A percentile compares a stretch with the other conserved stretches of the same genome.
Evolutionary conservation across 2,797 vertebrate genomes (phyloP).

Genomic region (Triplophysa bombifrons): DNA sequence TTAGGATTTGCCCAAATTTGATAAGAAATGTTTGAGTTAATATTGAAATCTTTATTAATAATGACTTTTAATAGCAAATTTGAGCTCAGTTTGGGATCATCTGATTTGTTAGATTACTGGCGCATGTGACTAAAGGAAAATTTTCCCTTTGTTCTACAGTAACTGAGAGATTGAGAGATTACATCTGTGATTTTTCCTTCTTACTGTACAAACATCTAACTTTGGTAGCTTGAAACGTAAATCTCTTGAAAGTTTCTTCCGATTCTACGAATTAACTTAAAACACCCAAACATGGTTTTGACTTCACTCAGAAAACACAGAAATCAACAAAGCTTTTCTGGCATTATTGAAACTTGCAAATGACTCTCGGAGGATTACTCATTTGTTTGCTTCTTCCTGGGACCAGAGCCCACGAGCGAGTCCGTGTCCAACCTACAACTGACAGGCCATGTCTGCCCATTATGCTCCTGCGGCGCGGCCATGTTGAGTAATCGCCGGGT

Average conservation of each 20-base stretch:
- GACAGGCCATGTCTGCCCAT: constrained; percentile 38
- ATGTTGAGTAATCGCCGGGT: constrained; percentile 45
- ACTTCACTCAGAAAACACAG: constrained; percentile 35
- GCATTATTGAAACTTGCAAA: constrained; percentile 49
- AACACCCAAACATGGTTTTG: constrained; percentile 33
- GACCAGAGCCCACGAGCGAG: constrained; percentile 47
- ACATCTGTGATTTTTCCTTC: too few species aligned
- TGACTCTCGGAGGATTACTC: constrained; percentile 50
- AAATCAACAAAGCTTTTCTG: constrained; percentile 43
- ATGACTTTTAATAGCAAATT: too few species aligned
- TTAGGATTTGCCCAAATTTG: too few species aligned
- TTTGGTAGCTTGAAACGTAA: neutral
- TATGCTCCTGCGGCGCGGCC: constrained; percentile 42
- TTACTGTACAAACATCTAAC: neutral
- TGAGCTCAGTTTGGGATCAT: too few species aligned
- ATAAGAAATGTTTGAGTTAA: too few species aligned
- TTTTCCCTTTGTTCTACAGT: too few species aligned
- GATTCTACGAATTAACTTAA: constrained; percentile 31
- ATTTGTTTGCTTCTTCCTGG: constrained; percentile 52
- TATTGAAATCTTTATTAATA: too few species aligned
- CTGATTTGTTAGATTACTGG: too few species aligned
- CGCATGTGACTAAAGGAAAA: too few species aligned
- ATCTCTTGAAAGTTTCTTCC: neutral
- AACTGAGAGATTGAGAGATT: too few species aligned
- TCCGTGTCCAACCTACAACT: constrained; percentile 45